phyloP scores from a whole-genome alignment of 2,113 vertebrate genomes.

The Bujurquina vittata region DNA sequence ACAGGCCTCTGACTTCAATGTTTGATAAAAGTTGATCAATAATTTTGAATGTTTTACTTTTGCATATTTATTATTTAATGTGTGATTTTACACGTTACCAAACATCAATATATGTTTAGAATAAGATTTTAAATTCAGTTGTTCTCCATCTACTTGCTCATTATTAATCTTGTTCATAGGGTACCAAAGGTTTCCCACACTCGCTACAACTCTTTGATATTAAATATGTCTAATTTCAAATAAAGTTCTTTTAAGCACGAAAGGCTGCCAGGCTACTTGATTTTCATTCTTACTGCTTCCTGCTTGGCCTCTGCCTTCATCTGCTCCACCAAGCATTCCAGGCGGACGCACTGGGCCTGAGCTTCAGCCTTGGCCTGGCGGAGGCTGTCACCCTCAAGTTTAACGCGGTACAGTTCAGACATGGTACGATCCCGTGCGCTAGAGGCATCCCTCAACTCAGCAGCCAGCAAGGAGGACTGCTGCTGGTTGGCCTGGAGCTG shows the following conservation, averaged over 20 bases:
- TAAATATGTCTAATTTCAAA: neutral
- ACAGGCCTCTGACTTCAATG: neutral
- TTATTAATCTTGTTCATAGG: too few species aligned
- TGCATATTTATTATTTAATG: neutral
- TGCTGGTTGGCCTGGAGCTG: conserved; percentile 92
- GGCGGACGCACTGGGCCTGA: conserved; percentile 80
- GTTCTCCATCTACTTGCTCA: neutral
- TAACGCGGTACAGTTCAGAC: conserved; percentile 91
- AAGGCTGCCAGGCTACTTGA: neutral
- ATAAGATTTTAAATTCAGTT: too few species aligned
- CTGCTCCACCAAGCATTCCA: conserved; percentile 77
- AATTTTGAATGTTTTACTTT: neutral
- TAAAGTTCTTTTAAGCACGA: neutral
- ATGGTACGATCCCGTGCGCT: conserved; percentile 92
- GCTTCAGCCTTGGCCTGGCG: conserved; percentile 83
- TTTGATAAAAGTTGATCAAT: neutral
- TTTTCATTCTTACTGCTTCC: conserved; percentile 81
- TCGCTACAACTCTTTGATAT: neutral
- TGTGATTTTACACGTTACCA: neutral
- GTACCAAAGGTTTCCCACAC: neutral
- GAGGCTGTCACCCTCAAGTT: conserved; percentile 85
- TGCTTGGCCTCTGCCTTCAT: conserved; percentile 80
- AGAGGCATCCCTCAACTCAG: conserved; percentile 92
- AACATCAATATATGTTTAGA: too few species aligned
- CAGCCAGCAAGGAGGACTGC: conserved; percentile 87